Evolutionary conservation across 2,113 vertebrate genomes (phyloP).

Genomic region (Salvelinus sp.): DNA sequence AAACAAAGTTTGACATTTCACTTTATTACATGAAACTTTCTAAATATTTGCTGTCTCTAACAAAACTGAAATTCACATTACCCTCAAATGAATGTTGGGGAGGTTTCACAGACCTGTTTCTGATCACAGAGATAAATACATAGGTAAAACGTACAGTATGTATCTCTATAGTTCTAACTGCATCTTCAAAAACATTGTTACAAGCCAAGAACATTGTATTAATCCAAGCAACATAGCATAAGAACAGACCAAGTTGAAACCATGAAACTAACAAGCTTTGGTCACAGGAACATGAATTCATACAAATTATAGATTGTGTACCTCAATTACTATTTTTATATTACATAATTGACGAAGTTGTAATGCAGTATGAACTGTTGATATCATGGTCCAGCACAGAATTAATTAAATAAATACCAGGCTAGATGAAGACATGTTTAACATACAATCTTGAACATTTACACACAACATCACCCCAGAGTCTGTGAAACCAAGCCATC

Average conservation of each 20-base stretch:
- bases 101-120: conserved; percentile 1
- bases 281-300: no score
- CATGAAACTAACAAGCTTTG: not conserved
- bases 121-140: not conserved
- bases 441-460: not conserved
- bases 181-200: not conserved
- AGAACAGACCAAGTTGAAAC: not conserved
- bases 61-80: conserved; percentile 1
- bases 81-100: not conserved
- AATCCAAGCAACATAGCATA: not conserved
- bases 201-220: no score
- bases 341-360: no score
- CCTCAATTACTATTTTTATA: no score
- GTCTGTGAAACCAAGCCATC: not conserved
- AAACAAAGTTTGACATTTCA: conserved; percentile 1
- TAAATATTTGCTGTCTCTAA: not conserved
- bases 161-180: not conserved
- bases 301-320: no score
- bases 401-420: no score
- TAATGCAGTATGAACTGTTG: no score
- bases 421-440: no score
- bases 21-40: not conserved
- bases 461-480: not conserved
- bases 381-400: no score
- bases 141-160: not conserved